Evolutionary conservation across 2,113 vertebrate species (phyloP), one percentile per base, ranked within the genome.

Genomic region (Polypterus senegalus): DNA sequence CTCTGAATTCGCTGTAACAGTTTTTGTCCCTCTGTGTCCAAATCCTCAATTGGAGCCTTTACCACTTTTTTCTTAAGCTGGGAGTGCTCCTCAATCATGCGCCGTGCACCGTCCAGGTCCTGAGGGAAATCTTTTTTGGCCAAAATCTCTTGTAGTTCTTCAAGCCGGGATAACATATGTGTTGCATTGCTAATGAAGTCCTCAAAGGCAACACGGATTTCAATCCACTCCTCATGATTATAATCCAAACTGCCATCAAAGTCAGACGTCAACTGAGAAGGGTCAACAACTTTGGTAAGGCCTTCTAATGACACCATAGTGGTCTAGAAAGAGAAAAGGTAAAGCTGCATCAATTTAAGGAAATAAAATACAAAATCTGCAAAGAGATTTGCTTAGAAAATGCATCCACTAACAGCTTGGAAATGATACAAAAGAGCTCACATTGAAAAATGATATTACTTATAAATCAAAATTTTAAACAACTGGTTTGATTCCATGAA

Each of bases 271-370:
- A 99, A 86, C 84, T 99, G 94, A 68, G 94, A 96, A 62, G 91
- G 91, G 74, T 99, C 96, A 75, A 99, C 94, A 63, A 95, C 89
- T 86, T 97, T 97, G 84, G 92, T 90, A 80, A 99, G 91, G 80
- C 94, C 96, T 81, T 99, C 96, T 73, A 98, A 84, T 72, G 96
- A 99, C 67, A 99, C 96, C 94, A 99, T 97, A 71, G 91, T 92
- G 70, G 96, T 99, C 94, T 98, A 76, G 43, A 56, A 69, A 27
- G 64, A 49, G 59, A 4, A 27, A 65, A 65, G 70, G 61, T 70
- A 57, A 69, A 70, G 54, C 27, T 27, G 27, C 27, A 27, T 27
- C 27, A 27, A 27, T 27, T 27, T 27, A 27, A 27, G 27, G 6
- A 56, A 2, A 73, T 57, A 43, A 61, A 0, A 4, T 51, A 52